Evolutionary conservation across 1,140 invertebrate genomes (phyloP).

Genomic region (Aricia agestis): DNA sequence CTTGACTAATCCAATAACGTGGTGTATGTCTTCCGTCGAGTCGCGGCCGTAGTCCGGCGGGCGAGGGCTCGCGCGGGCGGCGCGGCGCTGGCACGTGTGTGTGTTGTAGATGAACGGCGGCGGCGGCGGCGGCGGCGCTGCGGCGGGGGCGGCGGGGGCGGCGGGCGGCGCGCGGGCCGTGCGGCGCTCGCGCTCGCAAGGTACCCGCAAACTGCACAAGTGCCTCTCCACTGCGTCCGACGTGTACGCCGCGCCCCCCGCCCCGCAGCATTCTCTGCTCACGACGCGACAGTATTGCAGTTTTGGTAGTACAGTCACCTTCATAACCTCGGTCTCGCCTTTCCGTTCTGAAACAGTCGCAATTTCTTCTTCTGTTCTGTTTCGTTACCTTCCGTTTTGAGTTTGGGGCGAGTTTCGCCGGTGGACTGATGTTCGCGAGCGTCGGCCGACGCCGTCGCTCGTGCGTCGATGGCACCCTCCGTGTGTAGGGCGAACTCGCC

Average conservation of each 20-base stretch:
- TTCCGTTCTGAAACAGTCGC: slow-evolving; percentile 69
- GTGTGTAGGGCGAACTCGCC: neutral
- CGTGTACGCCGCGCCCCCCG: slow-evolving; percentile 77
- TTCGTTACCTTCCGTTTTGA: slow-evolving; percentile 26
- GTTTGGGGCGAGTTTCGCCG: slow-evolving; percentile 28
- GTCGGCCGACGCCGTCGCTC: slow-evolving; percentile 10
- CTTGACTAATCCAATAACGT: slow-evolving; percentile 37
- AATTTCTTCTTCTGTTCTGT: slow-evolving; percentile 58
- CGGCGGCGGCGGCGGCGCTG: slow-evolving; percentile 59
- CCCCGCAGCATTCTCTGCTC: slow-evolving; percentile 81
- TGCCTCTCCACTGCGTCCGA: slow-evolving; percentile 88
- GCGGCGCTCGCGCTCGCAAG: slow-evolving; percentile 89
- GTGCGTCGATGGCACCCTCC: neutral
- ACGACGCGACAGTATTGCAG: slow-evolving; percentile 92
- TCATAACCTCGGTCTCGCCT: slow-evolving; percentile 55
- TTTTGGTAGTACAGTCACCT: slow-evolving; percentile 91
- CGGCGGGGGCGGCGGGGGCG: slow-evolving; percentile 49
- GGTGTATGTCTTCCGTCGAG: slow-evolving; percentile 23
- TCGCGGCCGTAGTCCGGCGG: slow-evolving; percentile 23
- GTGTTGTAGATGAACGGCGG: slow-evolving; percentile 86
- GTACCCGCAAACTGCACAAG: slow-evolving; percentile 92
- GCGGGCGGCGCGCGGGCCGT: slow-evolving; percentile 51
- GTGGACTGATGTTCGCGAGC: slow-evolving; percentile 18
- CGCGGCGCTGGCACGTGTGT: slow-evolving; percentile 27
- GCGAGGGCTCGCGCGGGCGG: slow-evolving; percentile 27